Evolutionary conservation across 1,140 invertebrate species (phyloP).

Genomic region (Olivierus martensii): DNA sequence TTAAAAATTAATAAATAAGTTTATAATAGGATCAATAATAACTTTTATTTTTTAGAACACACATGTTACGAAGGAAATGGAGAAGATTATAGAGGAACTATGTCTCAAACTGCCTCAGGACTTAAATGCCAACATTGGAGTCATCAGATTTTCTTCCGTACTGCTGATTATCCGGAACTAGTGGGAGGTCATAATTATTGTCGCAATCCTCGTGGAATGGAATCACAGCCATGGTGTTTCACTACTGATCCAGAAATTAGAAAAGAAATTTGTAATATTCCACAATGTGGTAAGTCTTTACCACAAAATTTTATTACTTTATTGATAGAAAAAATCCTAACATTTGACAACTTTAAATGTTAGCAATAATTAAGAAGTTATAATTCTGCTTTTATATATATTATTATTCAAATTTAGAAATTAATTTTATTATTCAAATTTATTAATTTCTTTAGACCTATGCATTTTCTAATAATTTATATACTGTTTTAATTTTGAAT

Average conservation of each 20-base stretch:
- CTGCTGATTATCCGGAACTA: conserved; percentile 51
- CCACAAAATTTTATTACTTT: too few species aligned
- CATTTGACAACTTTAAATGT: too few species aligned
- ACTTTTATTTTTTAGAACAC: conserved; percentile 32
- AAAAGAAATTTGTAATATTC: conserved; percentile 65
- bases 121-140: conserved; percentile 70
- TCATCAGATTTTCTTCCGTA: conserved; percentile 50
- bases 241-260: conserved; percentile 27
- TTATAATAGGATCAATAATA: too few species aligned
- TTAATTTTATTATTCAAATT: too few species aligned
- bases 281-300: conserved; percentile 59
- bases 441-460: too few species aligned
- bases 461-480: too few species aligned
- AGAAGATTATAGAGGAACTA: conserved; percentile 56
- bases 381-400: too few species aligned
- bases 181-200: conserved; percentile 84
- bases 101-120: conserved; percentile 52
- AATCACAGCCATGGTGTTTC: conserved; percentile 80
- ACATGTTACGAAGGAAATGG: conserved; percentile 76
- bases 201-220: conserved; percentile 68
- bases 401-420: too few species aligned
- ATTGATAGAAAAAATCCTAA: too few species aligned
- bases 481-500: too few species aligned
- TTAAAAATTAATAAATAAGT: too few species aligned
- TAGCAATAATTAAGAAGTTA: too few species aligned